phyloP scores from a whole-genome alignment of 2,888 invertebrate genomes.

The Aphrophora alni region DNA sequence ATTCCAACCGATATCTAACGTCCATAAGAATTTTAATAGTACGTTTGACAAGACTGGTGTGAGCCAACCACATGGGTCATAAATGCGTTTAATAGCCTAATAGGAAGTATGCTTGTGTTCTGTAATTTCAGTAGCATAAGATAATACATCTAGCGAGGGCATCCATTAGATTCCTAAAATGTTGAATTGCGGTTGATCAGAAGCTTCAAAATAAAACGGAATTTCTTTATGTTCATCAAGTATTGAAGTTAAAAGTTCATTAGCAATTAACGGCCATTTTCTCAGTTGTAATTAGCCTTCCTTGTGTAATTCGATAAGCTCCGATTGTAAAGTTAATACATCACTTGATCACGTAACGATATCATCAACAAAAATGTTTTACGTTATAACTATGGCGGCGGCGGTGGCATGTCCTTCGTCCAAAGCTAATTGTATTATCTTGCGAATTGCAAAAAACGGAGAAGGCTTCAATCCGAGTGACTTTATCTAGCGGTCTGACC shows the following conservation, averaged over 20 bases:
- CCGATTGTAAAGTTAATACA: constrained; percentile 36
- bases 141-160: constrained; percentile 37
- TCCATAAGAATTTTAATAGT: constrained; percentile 40
- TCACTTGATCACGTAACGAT: constrained; percentile 42
- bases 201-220: constrained; percentile 20
- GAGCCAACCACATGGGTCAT: constrained; percentile 43
- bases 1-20: constrained; percentile 33
- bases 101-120: too few relatives aligned
- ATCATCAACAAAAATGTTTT: constrained; percentile 51
- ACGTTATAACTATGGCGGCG: constrained; percentile 11
- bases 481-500: constrained; percentile 34
- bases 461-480: constrained; percentile 50
- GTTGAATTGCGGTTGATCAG: constrained; percentile 36
- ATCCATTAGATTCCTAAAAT: constrained; percentile 45
- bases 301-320: constrained; percentile 43
- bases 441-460: constrained; percentile 46
- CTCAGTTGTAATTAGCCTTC: constrained; percentile 45
- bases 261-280: constrained; percentile 48
- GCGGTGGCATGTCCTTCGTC: constrained; percentile 34
- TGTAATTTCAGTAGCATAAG: too few relatives aligned
- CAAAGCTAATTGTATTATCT: constrained; percentile 39
- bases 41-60: constrained; percentile 37
- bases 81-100: constrained; percentile 43
- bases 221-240: constrained; percentile 31
- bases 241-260: constrained; percentile 10